phyloP scores from a whole-genome alignment of 2,888 invertebrate genomes.

The Chalcis sispes region DNA sequence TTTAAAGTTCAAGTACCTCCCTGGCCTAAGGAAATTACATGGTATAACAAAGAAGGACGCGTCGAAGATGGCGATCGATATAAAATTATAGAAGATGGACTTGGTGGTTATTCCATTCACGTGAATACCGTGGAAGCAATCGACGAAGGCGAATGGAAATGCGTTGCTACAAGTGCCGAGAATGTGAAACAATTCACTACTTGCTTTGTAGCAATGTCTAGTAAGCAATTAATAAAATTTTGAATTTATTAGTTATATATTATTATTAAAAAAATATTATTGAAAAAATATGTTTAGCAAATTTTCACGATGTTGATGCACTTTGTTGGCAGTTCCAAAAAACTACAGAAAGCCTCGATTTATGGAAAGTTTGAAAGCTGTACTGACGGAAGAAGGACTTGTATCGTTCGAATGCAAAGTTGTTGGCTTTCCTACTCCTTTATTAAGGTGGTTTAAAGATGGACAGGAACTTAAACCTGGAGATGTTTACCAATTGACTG shows the following conservation, averaged over 20 bases:
- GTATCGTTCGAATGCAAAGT: slow-evolving; percentile 96
- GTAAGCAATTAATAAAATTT: slow-evolving; percentile 77
- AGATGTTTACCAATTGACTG: slow-evolving; percentile 93
- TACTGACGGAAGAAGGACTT: slow-evolving; percentile 92
- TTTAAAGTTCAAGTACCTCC: slow-evolving; percentile 88
- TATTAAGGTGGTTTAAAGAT: slow-evolving; percentile 94
- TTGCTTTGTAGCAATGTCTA: slow-evolving; percentile 86
- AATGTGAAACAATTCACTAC: slow-evolving; percentile 87
- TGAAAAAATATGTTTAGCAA: slow-evolving; percentile 38
- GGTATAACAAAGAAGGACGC: slow-evolving; percentile 91
- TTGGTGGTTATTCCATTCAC: slow-evolving; percentile 88
- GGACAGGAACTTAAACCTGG: slow-evolving; percentile 94
- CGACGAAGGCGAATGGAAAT: slow-evolving; percentile 94
- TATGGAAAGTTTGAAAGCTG: slow-evolving; percentile 92
- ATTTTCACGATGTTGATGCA: slow-evolving; percentile 39
- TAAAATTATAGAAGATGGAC: slow-evolving; percentile 87
- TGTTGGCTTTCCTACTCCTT: slow-evolving; percentile 92
- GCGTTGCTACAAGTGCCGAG: slow-evolving; percentile 87
- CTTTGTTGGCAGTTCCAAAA: slow-evolving; percentile 85
- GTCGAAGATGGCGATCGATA: slow-evolving; percentile 85
- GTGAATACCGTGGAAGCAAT: slow-evolving; percentile 85
- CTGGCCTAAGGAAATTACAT: slow-evolving; percentile 88
- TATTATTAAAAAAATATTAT: not conserved
- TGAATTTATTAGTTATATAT: slow-evolving; percentile 48
- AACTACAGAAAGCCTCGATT: slow-evolving; percentile 93